These are phyloP conservation scores for Meteorus cinctellus DNA, from an alignment of 2,888 invertebrate species.

Conservation along the genomic window DNA sequence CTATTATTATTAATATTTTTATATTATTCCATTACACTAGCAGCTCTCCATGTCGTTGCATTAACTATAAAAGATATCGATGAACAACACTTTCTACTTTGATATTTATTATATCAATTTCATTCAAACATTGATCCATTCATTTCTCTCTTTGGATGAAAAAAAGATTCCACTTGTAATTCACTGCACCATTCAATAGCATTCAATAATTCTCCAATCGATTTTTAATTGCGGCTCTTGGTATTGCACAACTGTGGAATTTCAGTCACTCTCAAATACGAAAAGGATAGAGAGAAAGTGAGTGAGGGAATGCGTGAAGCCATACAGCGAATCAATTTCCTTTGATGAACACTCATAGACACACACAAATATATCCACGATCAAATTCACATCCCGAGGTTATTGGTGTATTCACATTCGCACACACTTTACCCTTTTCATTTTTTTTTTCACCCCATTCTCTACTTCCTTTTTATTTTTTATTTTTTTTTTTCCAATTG, in stretches of 20 bases:
- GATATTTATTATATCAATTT: too few species aligned
- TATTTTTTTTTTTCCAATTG: neutral
- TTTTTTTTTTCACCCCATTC: neutral
- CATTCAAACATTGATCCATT: too few species aligned
- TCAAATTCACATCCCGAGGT: neutral
- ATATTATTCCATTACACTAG: too few species aligned
- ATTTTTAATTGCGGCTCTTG: neutral
- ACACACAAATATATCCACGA: neutral
- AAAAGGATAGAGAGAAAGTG: neutral
- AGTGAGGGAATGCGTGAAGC: neutral
- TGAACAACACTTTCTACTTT: too few species aligned
- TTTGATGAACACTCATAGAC: slow-evolving; percentile 1
- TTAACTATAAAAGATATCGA: too few species aligned
- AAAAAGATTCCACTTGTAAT: neutral
- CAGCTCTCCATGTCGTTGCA: too few species aligned
- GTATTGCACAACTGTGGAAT: neutral
- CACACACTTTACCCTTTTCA: neutral
- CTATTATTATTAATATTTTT: too few species aligned
- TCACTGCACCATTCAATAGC: neutral
- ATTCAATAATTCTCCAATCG: neutral
- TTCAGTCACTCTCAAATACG: neutral
- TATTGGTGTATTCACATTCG: neutral
- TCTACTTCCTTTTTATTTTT: neutral
- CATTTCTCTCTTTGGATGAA: too few species aligned
- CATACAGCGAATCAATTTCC: slow-evolving; percentile 14